These are phyloP conservation scores for Ctena decussata DNA, from an alignment of 2,888 invertebrate species.

Conservation along the genomic window DNA sequence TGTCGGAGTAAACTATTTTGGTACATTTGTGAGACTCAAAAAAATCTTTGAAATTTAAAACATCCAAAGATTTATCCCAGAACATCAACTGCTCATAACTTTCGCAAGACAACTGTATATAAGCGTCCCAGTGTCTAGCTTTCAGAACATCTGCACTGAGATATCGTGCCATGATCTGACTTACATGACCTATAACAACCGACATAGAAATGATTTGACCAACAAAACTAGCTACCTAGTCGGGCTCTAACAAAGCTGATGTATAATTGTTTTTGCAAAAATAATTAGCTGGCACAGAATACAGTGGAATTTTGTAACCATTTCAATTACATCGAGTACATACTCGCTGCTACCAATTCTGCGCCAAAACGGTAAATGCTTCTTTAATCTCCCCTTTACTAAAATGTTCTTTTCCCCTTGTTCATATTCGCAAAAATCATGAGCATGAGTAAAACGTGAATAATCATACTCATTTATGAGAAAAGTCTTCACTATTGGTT, in stretches of 20 bases:
- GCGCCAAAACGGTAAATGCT: too few relatives aligned
- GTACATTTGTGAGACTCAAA: slow-evolving; percentile 22
- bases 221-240: slow-evolving; percentile 33
- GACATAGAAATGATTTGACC: slow-evolving; percentile 49
- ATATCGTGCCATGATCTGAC: slow-evolving; percentile 48
- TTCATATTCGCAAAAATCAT: background rate
- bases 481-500: background rate
- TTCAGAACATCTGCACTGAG: slow-evolving; percentile 30
- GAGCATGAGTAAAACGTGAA: too few relatives aligned
- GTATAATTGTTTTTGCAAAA: background rate
- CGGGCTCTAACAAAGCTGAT: background rate
- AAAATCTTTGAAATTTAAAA: slow-evolving; percentile 34
- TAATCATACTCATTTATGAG: background rate
- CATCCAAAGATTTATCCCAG: too few relatives aligned
- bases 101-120: too few relatives aligned
- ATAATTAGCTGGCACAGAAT: background rate
- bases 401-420: background rate
- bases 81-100: too few relatives aligned
- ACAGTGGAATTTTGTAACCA: background rate
- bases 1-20: slow-evolving; percentile 41
- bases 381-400: too few relatives aligned
- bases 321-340: background rate
- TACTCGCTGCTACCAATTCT: background rate
- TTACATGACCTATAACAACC: slow-evolving; percentile 43
- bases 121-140: too few relatives aligned